phyloP scores from a whole-genome alignment of 2,113 vertebrate genomes.

The Oenanthe melanoleuca region DNA sequence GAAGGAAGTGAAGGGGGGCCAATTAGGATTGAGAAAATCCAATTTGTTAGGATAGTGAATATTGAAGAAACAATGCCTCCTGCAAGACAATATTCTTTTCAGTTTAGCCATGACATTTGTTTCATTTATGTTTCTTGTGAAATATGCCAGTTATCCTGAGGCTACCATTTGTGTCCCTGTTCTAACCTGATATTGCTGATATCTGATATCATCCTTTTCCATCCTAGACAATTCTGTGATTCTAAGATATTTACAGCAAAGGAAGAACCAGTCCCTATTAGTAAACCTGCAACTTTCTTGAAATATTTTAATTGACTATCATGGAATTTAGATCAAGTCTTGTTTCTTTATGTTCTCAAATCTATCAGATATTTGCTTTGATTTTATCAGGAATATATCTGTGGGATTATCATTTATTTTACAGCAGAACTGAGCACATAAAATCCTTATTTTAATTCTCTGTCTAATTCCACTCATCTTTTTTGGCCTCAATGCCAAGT shows the following conservation, averaged over 20 bases:
- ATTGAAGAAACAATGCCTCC: conserved; percentile 56
- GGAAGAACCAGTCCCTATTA: background rate
- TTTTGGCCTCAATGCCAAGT: background rate
- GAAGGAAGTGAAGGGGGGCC: conserved; percentile 61
- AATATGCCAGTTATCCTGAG: background rate
- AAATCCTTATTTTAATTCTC: background rate
- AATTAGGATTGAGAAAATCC: conserved; percentile 66
- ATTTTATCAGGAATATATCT: background rate
- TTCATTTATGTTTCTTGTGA: background rate
- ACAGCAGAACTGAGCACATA: background rate
- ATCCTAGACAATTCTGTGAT: background rate
- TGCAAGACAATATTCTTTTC: conserved; percentile 75
- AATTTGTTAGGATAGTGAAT: conserved; percentile 69
- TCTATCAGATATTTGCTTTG: background rate
- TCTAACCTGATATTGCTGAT: background rate
- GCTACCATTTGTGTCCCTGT: background rate
- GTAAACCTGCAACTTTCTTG: background rate
- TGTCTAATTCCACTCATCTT: background rate
- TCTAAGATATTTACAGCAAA: background rate
- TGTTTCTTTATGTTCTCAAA: background rate
- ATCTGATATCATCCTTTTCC: background rate
- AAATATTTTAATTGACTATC: background rate
- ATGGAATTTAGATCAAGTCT: background rate
- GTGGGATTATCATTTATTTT: background rate
- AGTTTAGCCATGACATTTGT: conserved; percentile 39